These are phyloP conservation scores for Melinaea menophilus DNA, from an alignment of 2,888 invertebrate genomes.

Conservation along the genomic window DNA sequence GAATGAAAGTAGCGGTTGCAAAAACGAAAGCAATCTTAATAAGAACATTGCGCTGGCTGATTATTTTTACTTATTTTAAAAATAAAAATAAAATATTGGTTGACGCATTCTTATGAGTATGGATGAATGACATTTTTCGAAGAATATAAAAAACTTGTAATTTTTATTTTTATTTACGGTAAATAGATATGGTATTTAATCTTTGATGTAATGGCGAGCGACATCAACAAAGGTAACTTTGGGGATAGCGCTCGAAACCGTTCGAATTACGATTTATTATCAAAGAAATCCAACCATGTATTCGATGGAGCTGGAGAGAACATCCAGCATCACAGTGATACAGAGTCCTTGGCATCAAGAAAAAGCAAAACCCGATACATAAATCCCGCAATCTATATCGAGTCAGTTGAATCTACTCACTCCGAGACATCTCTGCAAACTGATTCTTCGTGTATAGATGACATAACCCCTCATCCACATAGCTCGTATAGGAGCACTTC, in stretches of 20 bases:
- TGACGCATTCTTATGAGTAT: slow-evolving; percentile 2
- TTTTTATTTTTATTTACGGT: slow-evolving; percentile 12
- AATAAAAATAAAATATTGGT: slow-evolving; percentile 13
- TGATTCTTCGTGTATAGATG: slow-evolving; percentile 51
- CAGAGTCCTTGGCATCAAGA: slow-evolving; percentile 59
- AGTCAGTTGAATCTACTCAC: slow-evolving; percentile 64
- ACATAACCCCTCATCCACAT: slow-evolving; percentile 69
- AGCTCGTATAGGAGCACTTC: slow-evolving; percentile 65
- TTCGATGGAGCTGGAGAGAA: slow-evolving; percentile 71
- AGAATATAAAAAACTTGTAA: slow-evolving; percentile 9
- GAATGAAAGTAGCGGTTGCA: no score
- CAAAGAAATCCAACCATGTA: slow-evolving; percentile 55
- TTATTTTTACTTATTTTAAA: slow-evolving; percentile 14
- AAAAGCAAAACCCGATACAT: slow-evolving; percentile 75
- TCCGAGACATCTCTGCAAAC: slow-evolving; percentile 64
- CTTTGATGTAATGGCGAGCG: slow-evolving; percentile 48
- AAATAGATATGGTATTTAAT: slow-evolving; percentile 30
- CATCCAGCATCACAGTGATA: slow-evolving; percentile 64
- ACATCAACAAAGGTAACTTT: slow-evolving; percentile 55
- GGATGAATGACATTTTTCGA: slow-evolving; percentile 14
- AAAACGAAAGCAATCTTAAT: background rate
- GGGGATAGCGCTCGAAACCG: slow-evolving; percentile 61
- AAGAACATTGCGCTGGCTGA: background rate
- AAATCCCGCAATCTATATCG: slow-evolving; percentile 80
- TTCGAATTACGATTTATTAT: slow-evolving; percentile 41